Evolutionary conservation across 2,797 vertebrate species (phyloP).

Genomic region (Phylloscopus collybita): DNA sequence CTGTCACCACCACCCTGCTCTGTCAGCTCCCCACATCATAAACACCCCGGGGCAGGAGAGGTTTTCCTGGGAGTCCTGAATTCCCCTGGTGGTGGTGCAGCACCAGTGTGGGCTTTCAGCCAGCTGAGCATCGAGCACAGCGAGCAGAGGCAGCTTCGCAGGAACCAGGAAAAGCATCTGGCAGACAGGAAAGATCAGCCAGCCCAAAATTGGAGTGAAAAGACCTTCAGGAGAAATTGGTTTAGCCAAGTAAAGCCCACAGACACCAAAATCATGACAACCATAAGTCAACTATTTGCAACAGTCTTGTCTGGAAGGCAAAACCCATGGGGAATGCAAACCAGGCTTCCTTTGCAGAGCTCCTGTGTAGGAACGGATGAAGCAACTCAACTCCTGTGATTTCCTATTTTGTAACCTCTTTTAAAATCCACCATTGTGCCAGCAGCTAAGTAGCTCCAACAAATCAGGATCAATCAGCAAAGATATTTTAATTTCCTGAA

Average conservation of each 20-base stretch:
- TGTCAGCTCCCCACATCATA: fast-evolving
- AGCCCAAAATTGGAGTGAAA: background rate
- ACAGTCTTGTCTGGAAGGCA: background rate
- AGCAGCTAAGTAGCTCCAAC: background rate
- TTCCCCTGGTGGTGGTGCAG: background rate
- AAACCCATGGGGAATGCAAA: background rate
- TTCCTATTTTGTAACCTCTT: background rate
- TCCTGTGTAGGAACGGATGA: fast-evolving
- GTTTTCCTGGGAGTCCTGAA: background rate
- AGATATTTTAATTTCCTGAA: background rate
- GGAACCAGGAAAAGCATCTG: fast-evolving
- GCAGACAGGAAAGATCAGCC: background rate
- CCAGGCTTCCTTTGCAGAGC: background rate
- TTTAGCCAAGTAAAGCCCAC: background rate
- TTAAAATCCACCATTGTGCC: background rate
- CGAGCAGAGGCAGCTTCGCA: fast-evolving
- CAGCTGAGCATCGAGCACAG: background rate
- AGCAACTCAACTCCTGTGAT: background rate
- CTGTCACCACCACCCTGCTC: background rate
- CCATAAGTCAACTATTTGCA: background rate
- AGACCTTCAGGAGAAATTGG: background rate
- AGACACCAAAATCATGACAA: background rate
- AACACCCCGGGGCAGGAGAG: background rate
- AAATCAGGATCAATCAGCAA: background rate
- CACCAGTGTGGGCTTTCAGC: background rate